Conservation (phyloP, 2,797 vertebrate species). For the Babyrousa celebensis region DNA sequence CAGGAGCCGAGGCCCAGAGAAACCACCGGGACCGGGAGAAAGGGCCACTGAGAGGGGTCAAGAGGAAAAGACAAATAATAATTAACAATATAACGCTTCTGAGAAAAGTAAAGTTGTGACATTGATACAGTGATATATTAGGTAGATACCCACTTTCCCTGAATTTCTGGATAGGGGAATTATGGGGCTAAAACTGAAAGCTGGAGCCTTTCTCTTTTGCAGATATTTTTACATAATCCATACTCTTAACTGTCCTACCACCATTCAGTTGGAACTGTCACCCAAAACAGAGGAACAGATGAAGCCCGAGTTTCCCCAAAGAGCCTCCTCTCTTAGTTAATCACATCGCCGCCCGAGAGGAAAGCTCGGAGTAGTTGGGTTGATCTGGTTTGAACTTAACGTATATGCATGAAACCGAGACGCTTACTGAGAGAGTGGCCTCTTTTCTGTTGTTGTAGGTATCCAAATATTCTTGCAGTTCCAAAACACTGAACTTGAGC, state of each 20-base stretch:
- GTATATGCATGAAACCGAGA: neutral
- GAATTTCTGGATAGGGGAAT: conserved; percentile 19
- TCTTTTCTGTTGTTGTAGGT: conserved; percentile 98
- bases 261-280: neutral
- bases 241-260: neutral
- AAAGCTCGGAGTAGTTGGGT: neutral
- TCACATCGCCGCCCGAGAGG: neutral
- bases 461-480: conserved; percentile 98
- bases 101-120: neutral
- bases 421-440: conserved; percentile 95
- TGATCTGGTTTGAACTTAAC: neutral
- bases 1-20: neutral
- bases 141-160: neutral
- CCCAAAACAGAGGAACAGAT: neutral
- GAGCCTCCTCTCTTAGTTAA: neutral
- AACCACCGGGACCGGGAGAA: neutral
- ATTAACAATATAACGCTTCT: neutral
- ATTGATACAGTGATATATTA: neutral
- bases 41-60: neutral
- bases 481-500: conserved; percentile 98
- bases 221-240: conserved; percentile 27
- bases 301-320: neutral
- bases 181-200: conserved; percentile 24
- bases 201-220: conserved; percentile 14
- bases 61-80: neutral